Base-by-base conservation (phyloP, 2,797 vertebrate species). In the Carcharodon carcharias region DNA sequence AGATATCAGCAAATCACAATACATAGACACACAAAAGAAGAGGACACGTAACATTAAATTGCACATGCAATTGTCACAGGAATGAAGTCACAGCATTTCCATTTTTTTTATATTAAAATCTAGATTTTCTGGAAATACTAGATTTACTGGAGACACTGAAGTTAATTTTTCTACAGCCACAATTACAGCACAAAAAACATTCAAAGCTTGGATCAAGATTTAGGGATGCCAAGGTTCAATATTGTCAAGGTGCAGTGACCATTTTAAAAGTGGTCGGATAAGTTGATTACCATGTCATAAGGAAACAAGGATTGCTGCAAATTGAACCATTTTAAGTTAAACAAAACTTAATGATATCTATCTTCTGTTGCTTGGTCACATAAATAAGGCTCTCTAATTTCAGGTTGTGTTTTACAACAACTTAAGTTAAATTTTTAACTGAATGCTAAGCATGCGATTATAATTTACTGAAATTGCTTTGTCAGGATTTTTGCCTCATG, bases 1-100 rank as follows among this genome's bases (percentile, higher is more conserved):
- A 95, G 94, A 77, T 77, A 77, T 71, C 67, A 77, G 69, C 94
- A 95, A 71, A 77, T 77, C 45, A 95, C 45, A 73, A 95, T 26
- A 73, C 69, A 77, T 58, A 95, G 65, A 56, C 58, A 95, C 28
- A 54, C 69, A 56, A 95, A 77, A 77, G 94, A 56, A 77, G 94
- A 95, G 50, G 14, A 95, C 69, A 77, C 54, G 56, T 35, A 95
- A 95, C 69, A 95, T 35, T 56, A 95, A 73, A 77, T 73, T 95
- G 69, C 94, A 77, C 94, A 95, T 95, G 94, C 94, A 95, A 21
- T 77, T 58, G 69, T 5, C 50, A 95, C 94, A 95, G 54, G 54
- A 77, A 77, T 93, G 91, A 95, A 56, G 26, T 73, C 50, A 95
- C 58, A 73, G 50, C 35, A 93, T 93, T 93, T 92, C 58, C 58